Conservation (phyloP, 1,140 invertebrate species). For the Bombus waltoni region DNA sequence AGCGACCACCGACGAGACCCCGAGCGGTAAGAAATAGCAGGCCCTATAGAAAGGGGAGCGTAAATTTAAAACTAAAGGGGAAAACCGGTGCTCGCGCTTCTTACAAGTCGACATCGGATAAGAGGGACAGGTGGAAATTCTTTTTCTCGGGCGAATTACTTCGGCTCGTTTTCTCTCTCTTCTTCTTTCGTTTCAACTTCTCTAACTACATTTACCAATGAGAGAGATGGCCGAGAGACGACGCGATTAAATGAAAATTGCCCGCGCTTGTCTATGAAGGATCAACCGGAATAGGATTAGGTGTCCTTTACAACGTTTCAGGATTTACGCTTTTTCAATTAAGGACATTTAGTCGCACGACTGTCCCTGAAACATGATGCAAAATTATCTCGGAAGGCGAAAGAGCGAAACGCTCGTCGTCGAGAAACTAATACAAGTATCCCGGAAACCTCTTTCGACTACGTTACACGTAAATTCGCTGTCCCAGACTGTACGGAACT, state of each 20-base stretch:
- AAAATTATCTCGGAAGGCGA: constrained; percentile 19
- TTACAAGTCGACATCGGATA: constrained; percentile 58
- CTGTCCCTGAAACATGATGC: constrained; percentile 26
- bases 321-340: constrained; percentile 56
- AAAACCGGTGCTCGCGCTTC: constrained; percentile 53
- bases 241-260: constrained; percentile 46
- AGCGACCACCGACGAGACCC: constrained; percentile 15
- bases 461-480: constrained; percentile 15
- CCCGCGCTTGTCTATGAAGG: constrained; percentile 42
- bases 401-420: background rate
- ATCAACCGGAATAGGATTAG: constrained; percentile 40
- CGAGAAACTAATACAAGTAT: constrained; percentile 18
- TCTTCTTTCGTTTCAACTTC: constrained; percentile 1
- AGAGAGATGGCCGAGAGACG: background rate
- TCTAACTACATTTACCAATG: constrained; percentile 5
- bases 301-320: constrained; percentile 9
- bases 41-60: background rate
- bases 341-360: constrained; percentile 40
- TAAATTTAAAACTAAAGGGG: constrained; percentile 35
- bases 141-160: constrained; percentile 61
- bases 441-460: background rate
- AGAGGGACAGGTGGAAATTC: constrained; percentile 54
- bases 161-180: background rate
- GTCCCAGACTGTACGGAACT: background rate
- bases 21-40: background rate